Conservation (phyloP, 1,140 invertebrate species). For the Brachionus manjavacas region DNA sequence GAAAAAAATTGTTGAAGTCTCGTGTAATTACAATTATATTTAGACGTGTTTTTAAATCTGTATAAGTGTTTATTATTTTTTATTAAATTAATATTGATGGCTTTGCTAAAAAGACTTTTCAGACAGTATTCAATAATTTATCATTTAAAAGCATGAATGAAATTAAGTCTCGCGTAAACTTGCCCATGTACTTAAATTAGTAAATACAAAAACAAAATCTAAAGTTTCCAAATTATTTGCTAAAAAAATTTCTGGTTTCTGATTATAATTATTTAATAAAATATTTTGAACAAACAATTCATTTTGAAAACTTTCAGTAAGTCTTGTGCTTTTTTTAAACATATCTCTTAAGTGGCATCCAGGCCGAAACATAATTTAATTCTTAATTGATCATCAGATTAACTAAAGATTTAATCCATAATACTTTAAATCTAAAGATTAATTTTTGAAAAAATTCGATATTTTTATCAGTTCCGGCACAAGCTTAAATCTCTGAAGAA, state of each 20-base stretch:
- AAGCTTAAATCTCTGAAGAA: not conserved
- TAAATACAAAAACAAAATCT: not conserved
- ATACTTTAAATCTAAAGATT: not conserved
- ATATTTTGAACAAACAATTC: not conserved
- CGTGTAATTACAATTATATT: not conserved
- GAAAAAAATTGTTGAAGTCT: not conserved
- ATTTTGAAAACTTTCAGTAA: too few relatives aligned
- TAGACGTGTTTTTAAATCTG: slow-evolving; percentile 24
- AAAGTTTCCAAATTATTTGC: not conserved
- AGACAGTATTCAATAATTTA: slow-evolving; percentile 32
- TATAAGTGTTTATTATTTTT: slow-evolving; percentile 18
- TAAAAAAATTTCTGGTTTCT: too few relatives aligned
- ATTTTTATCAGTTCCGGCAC: not conserved
- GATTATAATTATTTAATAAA: not conserved
- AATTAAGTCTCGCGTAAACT: not conserved
- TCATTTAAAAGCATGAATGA: not conserved
- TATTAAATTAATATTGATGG: not conserved
- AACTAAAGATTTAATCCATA: not conserved
- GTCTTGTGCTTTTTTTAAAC: too few relatives aligned
- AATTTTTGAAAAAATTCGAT: not conserved
- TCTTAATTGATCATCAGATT: not conserved
- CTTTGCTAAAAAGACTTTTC: not conserved
- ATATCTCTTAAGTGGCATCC: not conserved
- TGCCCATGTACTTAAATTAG: not conserved
- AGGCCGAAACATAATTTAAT: not conserved